Base-by-base conservation (phyloP, 2,888 invertebrate genomes). In the Chironomus tentans region DNA sequence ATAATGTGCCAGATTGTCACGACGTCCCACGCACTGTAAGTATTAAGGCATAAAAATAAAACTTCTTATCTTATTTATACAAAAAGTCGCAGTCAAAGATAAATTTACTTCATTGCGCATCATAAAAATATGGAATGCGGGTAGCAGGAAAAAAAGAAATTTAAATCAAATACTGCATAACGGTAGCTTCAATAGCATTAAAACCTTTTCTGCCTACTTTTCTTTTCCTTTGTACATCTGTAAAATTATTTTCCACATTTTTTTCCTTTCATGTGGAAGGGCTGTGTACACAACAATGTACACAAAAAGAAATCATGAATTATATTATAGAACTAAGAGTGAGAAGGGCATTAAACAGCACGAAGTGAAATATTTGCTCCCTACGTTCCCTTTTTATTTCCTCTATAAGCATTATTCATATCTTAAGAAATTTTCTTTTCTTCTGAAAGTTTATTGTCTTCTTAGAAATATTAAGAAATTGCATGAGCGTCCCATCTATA, bases 1-100 rank as follows among this genome's bases (percentile, higher is more conserved):
- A 87, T 81, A 87, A 89, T 77, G 91, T 90, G 75, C 87, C 88
- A 75, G 89, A 90, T 83, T 91, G 91, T 82, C 87, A 88, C 80
- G 87, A 88, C 80, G 88, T 89, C 24, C 86, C 87, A 77, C 85
- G 87, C 84, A 88, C 89, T 82, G 91, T 91, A 85, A 86, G 86
- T 84, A 62, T 65, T 69, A 56, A 56, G 56, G 18, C 50, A 50
- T 56, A 15, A 56, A 56, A 15, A n/a, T 15, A n/a, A 5, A 22
- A 56, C 3, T 70, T 50, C 13, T 50, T 24, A 50, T 50, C 15
- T 50, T 70, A 22, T 38, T 38, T 38, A 38, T 10, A 1, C 38
- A 38, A 38, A 38, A 1, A 38, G 10, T 38, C 38, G 38, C 38
- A 38, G 38, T 38, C 15, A 48, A 2, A 24, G 21, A 22, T 13